Evolutionary conservation across 1,140 invertebrate genomes (phyloP).

Genomic region (Potamilus streckersoni): DNA sequence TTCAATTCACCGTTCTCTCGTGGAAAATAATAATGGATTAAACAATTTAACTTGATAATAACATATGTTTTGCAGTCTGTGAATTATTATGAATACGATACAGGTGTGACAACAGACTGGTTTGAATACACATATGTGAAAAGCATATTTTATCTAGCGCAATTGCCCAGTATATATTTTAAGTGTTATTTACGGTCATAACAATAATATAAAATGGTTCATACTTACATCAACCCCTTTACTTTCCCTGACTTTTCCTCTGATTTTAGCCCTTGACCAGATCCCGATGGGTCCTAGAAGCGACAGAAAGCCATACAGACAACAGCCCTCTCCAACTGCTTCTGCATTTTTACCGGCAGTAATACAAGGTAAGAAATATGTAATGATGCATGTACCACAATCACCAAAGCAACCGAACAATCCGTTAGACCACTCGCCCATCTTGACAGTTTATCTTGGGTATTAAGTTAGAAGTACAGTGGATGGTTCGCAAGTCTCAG

Average conservation of each 20-base stretch:
- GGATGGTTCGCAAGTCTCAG: too few relatives aligned
- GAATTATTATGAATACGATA: neutral
- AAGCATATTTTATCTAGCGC: neutral
- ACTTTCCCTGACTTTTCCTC: constrained; percentile 42
- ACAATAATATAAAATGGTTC: neutral
- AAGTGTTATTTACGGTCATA: neutral
- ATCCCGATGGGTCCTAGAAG: constrained; percentile 30
- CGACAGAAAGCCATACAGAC: constrained; percentile 46
- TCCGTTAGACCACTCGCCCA: constrained; percentile 53
- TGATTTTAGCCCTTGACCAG: constrained; percentile 29
- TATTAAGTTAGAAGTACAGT: too few relatives aligned
- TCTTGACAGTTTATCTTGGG: neutral
- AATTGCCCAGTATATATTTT: neutral
- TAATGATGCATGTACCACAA: constrained; percentile 52
- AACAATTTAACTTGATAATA: too few relatives aligned
- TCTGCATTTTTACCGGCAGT: constrained; percentile 58
- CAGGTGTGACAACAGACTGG: neutral
- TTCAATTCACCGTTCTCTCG: too few relatives aligned
- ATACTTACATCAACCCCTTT: constrained; percentile 43
- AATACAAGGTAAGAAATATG: constrained; percentile 57
- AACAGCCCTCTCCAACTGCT: constrained; percentile 54
- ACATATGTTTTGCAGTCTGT: neutral
- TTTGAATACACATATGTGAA: neutral
- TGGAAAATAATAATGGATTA: too few relatives aligned
- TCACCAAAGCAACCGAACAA: constrained; percentile 58